Evolutionary conservation across 1,140 invertebrate genomes (phyloP).

Genomic region (Drosophila prosaltans): DNA sequence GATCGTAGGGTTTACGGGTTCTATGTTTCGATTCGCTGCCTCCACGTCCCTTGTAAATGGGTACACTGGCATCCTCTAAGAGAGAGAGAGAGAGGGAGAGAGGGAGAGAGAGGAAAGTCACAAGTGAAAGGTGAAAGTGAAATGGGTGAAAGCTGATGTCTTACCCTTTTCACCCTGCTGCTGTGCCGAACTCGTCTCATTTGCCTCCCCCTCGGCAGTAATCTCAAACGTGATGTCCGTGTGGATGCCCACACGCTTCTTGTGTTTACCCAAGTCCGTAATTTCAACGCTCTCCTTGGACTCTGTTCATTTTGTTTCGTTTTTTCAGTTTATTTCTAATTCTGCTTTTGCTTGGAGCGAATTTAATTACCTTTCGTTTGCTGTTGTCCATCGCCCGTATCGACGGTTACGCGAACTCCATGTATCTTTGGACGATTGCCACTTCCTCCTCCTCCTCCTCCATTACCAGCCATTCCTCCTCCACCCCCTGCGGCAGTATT

Average conservation of each 20-base stretch:
- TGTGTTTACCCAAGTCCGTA: constrained; percentile 79
- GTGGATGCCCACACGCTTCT: constrained; percentile 82
- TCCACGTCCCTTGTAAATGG: constrained; percentile 76
- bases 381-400: constrained; percentile 78
- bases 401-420: constrained; percentile 82
- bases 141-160: not conserved
- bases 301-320: constrained; percentile 48
- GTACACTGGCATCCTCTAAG: constrained; percentile 79
- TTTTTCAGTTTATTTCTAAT: constrained; percentile 52
- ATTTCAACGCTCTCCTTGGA: constrained; percentile 82
- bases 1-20: constrained; percentile 59
- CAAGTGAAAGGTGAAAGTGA: constrained; percentile 25
- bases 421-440: constrained; percentile 82
- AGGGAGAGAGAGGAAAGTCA: not conserved
- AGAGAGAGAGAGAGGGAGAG: too few species aligned
- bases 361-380: constrained; percentile 82
- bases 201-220: constrained; percentile 73
- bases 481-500: not conserved
- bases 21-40: constrained; percentile 64
- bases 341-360: constrained; percentile 33
- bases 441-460: constrained; percentile 29
- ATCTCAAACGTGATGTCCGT: constrained; percentile 83
- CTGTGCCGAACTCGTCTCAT: constrained; percentile 77
- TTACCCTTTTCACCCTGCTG: constrained; percentile 76
- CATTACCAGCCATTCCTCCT: not conserved